Conservation (phyloP, 2,888 invertebrate species). For the Cinara cedri region DNA sequence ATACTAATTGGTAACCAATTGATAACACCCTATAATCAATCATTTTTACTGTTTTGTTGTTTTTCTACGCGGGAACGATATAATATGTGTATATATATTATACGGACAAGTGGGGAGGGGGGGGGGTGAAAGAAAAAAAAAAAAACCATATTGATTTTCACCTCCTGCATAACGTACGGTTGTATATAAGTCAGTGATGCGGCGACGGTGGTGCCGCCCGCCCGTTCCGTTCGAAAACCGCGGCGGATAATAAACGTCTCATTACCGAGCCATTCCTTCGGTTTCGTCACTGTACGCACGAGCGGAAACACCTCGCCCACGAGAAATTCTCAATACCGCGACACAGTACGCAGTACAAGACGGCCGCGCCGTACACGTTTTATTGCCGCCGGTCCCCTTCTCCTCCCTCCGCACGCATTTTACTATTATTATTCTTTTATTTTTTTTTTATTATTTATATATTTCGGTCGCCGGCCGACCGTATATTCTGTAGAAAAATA, state of each 20-base stretch:
- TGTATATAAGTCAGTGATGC: conserved; percentile 24
- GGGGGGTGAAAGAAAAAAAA: background rate
- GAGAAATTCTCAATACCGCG: conserved; percentile 25
- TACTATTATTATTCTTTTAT: conserved; percentile 13
- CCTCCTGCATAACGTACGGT: too few relatives aligned
- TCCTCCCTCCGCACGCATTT: too few relatives aligned
- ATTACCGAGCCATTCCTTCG: conserved; percentile 49
- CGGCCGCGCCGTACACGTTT: conserved; percentile 26
- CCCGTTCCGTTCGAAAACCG: background rate
- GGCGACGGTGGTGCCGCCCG: background rate
- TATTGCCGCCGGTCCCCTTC: conserved; percentile 30
- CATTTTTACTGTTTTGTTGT: too few relatives aligned
- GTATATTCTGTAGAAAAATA: background rate
- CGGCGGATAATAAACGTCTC: conserved; percentile 51
- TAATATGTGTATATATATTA: too few relatives aligned
- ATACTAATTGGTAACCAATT: too few relatives aligned
- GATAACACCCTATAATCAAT: too few relatives aligned
- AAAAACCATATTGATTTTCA: conserved; percentile 43
- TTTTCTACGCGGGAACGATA: background rate
- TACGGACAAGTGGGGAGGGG: too few relatives aligned
- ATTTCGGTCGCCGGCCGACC: too few relatives aligned
- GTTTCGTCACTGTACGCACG: conserved; percentile 45
- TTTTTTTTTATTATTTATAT: background rate
- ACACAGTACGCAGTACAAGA: too few relatives aligned
- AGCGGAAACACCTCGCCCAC: conserved; percentile 55